phyloP scores from a whole-genome alignment of 1,140 invertebrate species.

The Metaphire vulgaris region DNA sequence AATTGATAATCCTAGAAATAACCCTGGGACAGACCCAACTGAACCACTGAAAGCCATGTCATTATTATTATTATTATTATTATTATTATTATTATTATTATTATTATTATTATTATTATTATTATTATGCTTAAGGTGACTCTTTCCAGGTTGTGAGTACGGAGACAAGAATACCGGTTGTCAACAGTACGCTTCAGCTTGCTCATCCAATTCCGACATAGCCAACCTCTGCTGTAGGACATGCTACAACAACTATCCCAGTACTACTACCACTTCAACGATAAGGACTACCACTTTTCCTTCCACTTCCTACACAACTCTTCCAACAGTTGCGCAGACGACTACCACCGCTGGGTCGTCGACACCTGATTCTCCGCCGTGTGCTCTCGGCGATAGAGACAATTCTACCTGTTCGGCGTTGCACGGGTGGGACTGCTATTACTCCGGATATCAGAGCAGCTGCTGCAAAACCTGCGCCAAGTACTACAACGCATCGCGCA shows the following conservation, averaged over 20 bases:
- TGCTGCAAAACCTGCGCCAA: background rate
- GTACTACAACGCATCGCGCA: background rate
- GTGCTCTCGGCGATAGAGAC: background rate
- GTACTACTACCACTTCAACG: background rate
- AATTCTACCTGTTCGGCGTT: background rate
- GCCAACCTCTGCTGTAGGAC: background rate
- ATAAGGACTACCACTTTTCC: background rate
- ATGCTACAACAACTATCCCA: background rate
- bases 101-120: conserved; percentile 4
- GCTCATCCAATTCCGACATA: background rate
- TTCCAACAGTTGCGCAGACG: background rate
- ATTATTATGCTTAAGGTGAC: background rate
- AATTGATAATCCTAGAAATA: no score
- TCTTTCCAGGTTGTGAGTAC: conserved; percentile 9
- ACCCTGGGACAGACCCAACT: no score
- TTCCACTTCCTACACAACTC: background rate
- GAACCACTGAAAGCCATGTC: background rate
- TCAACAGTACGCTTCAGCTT: background rate
- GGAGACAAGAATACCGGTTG: background rate
- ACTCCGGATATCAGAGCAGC: background rate
- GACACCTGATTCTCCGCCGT: no score
- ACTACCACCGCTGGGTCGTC: no score
- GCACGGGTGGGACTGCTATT: background rate
- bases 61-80: conserved; percentile 4
- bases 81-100: conserved; percentile 4